A percentile compares a stretch with the other conserved stretches of the same genome.
Conservation (phyloP, 2,113 vertebrate genomes). For the Erythrolamprus reginae region DNA sequence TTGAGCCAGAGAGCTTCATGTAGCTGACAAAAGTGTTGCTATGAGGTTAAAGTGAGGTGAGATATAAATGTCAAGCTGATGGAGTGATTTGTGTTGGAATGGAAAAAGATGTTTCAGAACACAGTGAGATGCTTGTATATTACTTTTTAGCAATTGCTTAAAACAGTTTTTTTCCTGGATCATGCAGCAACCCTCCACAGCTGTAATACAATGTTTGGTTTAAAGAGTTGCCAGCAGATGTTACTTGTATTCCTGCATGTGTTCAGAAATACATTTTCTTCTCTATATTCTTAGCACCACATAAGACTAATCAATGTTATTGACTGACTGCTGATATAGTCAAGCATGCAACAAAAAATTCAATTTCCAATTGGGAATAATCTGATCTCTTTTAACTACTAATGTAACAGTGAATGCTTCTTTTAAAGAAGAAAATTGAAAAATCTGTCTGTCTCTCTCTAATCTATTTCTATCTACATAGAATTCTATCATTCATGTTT, state of each 20-base stretch:
- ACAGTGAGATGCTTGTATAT: not conserved
- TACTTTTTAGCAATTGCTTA: not conserved
- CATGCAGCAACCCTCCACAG: not conserved
- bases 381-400: not conserved
- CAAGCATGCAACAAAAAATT: not conserved
- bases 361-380: not conserved
- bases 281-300: not conserved
- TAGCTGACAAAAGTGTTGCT: not conserved
- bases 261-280: not conserved
- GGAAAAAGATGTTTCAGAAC: not conserved
- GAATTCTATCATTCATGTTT: not conserved
- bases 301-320: not conserved
- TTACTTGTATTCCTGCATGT: not conserved
- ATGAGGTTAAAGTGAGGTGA: not conserved
- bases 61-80: not conserved
- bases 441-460: too few species aligned
- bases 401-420: not conserved
- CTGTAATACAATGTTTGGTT: not conserved
- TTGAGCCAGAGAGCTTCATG: not conserved
- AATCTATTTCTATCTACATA: too few species aligned
- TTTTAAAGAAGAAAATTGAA: not conserved
- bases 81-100: not conserved
- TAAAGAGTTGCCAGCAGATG: not conserved
- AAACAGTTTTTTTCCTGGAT: not conserved
- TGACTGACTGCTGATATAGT: not conserved